Conservation (phyloP, 1,140 invertebrate species). For the Gonioctena quinquepunctata region DNA sequence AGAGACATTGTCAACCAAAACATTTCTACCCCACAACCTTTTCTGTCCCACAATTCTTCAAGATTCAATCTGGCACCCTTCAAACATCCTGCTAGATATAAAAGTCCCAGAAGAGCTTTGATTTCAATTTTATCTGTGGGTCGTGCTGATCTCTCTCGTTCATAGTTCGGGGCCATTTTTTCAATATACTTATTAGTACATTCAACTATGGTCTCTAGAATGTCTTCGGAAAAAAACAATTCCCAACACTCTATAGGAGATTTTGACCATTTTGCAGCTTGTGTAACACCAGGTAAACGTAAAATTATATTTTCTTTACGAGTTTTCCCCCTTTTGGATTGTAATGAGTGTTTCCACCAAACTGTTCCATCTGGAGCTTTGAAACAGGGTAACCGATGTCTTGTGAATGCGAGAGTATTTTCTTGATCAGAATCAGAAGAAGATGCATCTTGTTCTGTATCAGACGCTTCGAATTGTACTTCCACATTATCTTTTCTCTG, state of each 20-base stretch:
- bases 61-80: conserved; percentile 56
- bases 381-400: no score
- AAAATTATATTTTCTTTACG: no score
- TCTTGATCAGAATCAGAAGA: no score
- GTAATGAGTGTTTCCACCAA: no score
- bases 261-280: conserved; percentile 25
- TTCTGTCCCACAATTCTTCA: conserved; percentile 57
- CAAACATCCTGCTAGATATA: conserved; percentile 58
- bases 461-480: no score
- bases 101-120: conserved; percentile 58
- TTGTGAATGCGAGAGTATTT: no score
- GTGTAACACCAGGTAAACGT: conserved; percentile 31
- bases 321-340: no score
- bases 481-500: no score
- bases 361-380: no score
- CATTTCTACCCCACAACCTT: conserved; percentile 55
- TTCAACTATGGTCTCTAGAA: conserved; percentile 36
- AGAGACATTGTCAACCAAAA: conserved; percentile 56
- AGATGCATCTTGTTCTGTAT: no score
- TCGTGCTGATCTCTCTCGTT: conserved; percentile 23
- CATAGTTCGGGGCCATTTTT: conserved; percentile 24
- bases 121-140: conserved; percentile 56
- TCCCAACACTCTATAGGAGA: conserved; percentile 33
- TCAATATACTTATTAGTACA: conserved; percentile 36
- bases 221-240: conserved; percentile 32